Evolutionary conservation across 2,888 invertebrate genomes (phyloP).

Genomic region (Cephus pulcher): DNA sequence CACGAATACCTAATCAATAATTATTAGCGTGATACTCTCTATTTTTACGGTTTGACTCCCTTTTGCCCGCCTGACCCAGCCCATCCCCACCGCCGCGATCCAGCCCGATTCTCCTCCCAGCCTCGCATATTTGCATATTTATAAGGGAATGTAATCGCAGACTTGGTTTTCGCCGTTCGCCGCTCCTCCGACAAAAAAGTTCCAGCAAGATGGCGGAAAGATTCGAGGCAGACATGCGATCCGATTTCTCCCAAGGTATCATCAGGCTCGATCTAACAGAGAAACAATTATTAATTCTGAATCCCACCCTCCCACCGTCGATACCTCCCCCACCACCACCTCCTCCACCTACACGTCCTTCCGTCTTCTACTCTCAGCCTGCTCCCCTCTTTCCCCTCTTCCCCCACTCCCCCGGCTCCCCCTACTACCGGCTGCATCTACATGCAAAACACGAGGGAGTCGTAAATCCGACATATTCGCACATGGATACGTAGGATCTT

Average conservation of each 20-base stretch:
- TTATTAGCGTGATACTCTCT: slow-evolving; percentile 60
- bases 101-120: slow-evolving; percentile 6
- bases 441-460: background rate
- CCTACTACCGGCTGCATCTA: slow-evolving; percentile 8
- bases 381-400: slow-evolving; percentile 8
- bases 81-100: background rate
- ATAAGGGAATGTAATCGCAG: slow-evolving; percentile 66
- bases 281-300: background rate
- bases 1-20: slow-evolving; percentile 64
- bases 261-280: slow-evolving; percentile 3
- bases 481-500: background rate
- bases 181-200: slow-evolving; percentile 47
- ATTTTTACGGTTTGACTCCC: slow-evolving; percentile 50
- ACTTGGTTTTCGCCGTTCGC: slow-evolving; percentile 63
- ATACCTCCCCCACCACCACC: background rate
- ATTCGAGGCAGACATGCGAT: slow-evolving; percentile 65
- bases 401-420: slow-evolving; percentile 16
- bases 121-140: slow-evolving; percentile 63
- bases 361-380: background rate
- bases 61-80: slow-evolving; percentile 19
- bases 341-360: background rate
- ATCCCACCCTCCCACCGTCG: background rate
- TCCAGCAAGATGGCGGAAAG: slow-evolving; percentile 64
- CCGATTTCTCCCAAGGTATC: slow-evolving; percentile 50
- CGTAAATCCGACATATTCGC: background rate